phyloP scores from a whole-genome alignment of 2,113 vertebrate genomes.

The Salvator merianae region DNA sequence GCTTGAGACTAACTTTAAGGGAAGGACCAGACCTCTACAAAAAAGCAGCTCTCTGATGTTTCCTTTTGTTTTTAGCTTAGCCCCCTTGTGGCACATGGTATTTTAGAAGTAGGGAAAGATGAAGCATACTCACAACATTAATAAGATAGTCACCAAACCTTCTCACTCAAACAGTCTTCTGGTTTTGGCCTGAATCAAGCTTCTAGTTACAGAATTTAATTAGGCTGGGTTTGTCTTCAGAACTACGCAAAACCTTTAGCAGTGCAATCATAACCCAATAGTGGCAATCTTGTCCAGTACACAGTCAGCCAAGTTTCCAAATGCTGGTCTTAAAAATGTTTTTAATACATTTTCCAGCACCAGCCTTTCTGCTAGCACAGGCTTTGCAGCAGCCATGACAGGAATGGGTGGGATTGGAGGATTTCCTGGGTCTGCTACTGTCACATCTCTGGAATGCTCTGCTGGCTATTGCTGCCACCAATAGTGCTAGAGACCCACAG shows the following conservation, averaged over 20 bases:
- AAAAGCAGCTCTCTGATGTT: background rate
- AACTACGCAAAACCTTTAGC: background rate
- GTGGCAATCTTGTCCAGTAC: background rate
- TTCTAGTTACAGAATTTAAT: background rate
- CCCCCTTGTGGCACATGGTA: background rate
- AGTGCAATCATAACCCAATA: background rate
- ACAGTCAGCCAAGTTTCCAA: no score
- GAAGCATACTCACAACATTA: background rate
- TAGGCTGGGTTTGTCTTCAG: no score
- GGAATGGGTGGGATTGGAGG: no score
- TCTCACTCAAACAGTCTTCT: background rate
- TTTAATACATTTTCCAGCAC: no score
- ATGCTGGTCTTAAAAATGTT: no score
- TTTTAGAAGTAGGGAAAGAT: background rate
- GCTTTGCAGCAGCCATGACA: no score
- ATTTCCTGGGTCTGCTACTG: no score
- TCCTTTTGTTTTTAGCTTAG: background rate
- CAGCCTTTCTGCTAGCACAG: no score
- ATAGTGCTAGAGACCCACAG: no score
- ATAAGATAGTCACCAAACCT: background rate
- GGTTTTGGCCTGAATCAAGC: no score
- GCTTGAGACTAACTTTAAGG: background rate
- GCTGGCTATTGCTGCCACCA: no score
- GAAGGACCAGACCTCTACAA: background rate
- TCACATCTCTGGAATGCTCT: no score